These are phyloP conservation scores for Ploceus nigricollis DNA, from an alignment of 2,113 vertebrate species.

Conservation along the genomic window DNA sequence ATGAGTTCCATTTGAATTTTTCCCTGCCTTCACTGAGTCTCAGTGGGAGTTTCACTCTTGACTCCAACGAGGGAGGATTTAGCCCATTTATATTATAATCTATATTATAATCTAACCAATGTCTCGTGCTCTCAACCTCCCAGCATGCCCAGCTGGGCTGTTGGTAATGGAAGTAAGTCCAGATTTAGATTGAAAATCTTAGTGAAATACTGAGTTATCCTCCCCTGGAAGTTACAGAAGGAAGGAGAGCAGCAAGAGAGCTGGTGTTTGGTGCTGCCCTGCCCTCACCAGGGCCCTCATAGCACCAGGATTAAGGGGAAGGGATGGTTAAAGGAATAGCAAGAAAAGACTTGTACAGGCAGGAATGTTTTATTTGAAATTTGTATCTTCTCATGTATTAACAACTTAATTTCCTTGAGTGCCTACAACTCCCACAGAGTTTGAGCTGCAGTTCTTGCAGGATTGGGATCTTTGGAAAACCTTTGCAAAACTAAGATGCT, in stretches of 20 bases:
- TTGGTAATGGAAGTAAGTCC: background rate
- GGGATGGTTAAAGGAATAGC: background rate
- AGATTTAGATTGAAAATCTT: background rate
- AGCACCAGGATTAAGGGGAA: background rate
- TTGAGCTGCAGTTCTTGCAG: background rate
- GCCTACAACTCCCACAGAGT: background rate
- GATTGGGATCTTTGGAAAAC: background rate
- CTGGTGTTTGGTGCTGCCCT: background rate
- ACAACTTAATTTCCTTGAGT: background rate
- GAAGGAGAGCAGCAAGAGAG: background rate
- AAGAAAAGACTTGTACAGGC: constrained; percentile 14
- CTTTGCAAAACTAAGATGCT: background rate
- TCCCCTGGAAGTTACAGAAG: background rate
- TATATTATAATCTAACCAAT: constrained; percentile 16
- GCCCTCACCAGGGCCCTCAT: background rate
- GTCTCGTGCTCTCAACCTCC: background rate
- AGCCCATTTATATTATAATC: constrained; percentile 28
- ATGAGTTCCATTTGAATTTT: background rate
- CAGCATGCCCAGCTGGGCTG: background rate
- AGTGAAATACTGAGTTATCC: background rate
- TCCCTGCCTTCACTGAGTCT: background rate
- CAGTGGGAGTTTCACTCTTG: background rate
- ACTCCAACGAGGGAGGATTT: background rate
- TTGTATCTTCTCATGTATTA: background rate
- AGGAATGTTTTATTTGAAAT: constrained; percentile 22